Base-by-base conservation (phyloP, 2,113 vertebrate species). In the Xiphorhynchus elegans region DNA sequence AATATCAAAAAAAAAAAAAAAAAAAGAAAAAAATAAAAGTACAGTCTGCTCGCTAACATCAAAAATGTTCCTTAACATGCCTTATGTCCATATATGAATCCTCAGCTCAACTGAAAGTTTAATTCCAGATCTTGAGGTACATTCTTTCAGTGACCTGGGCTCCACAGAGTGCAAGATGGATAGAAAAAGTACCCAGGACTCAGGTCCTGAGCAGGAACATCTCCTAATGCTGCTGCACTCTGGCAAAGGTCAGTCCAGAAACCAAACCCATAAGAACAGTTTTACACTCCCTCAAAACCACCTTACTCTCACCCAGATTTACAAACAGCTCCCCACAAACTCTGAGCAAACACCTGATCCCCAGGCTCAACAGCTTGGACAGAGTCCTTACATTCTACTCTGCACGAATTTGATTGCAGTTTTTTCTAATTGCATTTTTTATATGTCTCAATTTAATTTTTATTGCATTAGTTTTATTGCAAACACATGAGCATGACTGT, bases 151-250 rank as follows among this genome's bases (percentile, higher is more conserved):
- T 44, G 53, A 17, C 26, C 68, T 25, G n/a, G 13, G 16, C 55
- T 89, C 63, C n/a, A 23, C 0, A 1, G 8, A 69, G 7, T 7
- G 4, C 11, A 53, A 47, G 0, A 28, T 0, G 5, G 20, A 28
- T 1, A 35, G 23, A 53, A 64, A 87, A 52, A 13, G 3, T 3
- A 58, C 4, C 19, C 46, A 60, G 49, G 37, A 21, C 13, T 40
- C 24, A 8, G 18, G 10, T 40, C 10, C n/a, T n/a, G 49, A 64
- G 50, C 49, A 58, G 21, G 7, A 76, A 1, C 17, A 80, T 14
- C 46, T 73, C 42, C 24, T 50, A 10, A 67, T 16, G 13, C 10
- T 70, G 12, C 40, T 60, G 10, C 37, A n/a, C 13, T 46, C n/a
- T 49, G 19, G 16, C 23, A 47, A 14, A 79, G 7, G 24, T 8